These are phyloP conservation scores for Sardina pilchardus DNA, from an alignment of 2,113 vertebrate genomes.

Conservation along the genomic window DNA sequence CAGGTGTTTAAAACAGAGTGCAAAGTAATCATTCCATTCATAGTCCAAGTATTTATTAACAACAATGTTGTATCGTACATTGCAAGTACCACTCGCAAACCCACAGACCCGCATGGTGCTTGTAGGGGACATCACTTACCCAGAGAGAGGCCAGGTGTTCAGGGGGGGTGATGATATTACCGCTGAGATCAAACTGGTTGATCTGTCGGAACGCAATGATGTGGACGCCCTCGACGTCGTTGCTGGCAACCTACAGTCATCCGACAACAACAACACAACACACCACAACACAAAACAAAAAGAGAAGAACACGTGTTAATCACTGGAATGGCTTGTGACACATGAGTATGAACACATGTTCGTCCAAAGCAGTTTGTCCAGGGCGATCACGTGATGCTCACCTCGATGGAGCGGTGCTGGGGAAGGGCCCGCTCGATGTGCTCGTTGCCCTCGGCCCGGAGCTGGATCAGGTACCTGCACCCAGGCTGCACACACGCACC, in stretches of 20 bases:
- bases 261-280: conserved; percentile 22
- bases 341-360: not conserved
- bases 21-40: too few relatives aligned
- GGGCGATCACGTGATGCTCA: conserved; percentile 53
- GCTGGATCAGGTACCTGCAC: conserved; percentile 89
- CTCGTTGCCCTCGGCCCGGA: conserved; percentile 91
- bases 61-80: too few relatives aligned
- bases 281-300: too few relatives aligned
- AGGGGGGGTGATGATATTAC: conserved; percentile 88
- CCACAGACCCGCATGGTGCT: not conserved
- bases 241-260: conserved; percentile 80
- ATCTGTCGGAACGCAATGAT: conserved; percentile 97
- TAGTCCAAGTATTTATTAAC: too few relatives aligned
- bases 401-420: conserved; percentile 85
- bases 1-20: too few relatives aligned
- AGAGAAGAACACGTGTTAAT: not conserved
- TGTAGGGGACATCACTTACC: conserved; percentile 67
- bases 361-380: not conserved
- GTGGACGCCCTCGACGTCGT: conserved; percentile 89
- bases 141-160: conserved; percentile 90
- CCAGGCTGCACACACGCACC: conserved; percentile 75
- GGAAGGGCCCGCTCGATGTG: conserved; percentile 96
- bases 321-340: not conserved
- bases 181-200: conserved; percentile 95
- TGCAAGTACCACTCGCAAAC: too few relatives aligned